phyloP scores from a whole-genome alignment of 2,113 vertebrate genomes.

The Chascanopsetta lugubris region DNA sequence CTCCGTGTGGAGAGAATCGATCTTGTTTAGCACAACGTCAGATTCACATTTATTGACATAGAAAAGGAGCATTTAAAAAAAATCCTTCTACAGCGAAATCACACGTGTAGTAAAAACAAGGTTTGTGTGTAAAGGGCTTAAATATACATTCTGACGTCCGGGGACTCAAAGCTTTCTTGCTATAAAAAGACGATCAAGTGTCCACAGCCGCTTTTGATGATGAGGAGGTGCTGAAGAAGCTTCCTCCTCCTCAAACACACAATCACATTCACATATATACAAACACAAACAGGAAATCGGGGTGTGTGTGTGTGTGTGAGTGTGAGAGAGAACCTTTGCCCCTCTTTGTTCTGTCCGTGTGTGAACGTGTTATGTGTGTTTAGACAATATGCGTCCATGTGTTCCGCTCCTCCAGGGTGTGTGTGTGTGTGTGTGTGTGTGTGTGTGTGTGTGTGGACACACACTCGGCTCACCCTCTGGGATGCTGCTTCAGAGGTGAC shows the following conservation, averaged over 20 bases:
- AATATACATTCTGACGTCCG: conserved; percentile 65
- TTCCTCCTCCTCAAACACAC: conserved; percentile 7
- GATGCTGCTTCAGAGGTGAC: conserved; percentile 76
- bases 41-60: conserved; percentile 73
- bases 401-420: conserved; percentile 46
- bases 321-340: conserved; percentile 18
- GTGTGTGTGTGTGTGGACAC: conserved; percentile 49
- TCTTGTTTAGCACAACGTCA: conserved; percentile 48
- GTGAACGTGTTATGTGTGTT: conserved; percentile 33
- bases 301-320: conserved; percentile 13
- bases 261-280: conserved; percentile 36
- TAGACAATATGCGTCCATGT: conserved; percentile 37
- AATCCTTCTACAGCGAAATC: conserved; percentile 51
- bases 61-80: conserved; percentile 42
- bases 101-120: conserved; percentile 59
- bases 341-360: conserved; percentile 7
- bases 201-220: conserved; percentile 9
- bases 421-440: too few relatives aligned
- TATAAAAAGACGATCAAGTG: conserved; percentile 3
- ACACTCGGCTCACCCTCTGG: conserved; percentile 56
- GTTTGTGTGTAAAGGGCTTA: conserved; percentile 52
- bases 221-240: conserved; percentile 8
- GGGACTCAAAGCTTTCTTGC: conserved; percentile 25
- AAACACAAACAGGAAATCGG: conserved; percentile 19
- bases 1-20: conserved; percentile 61